Percentiles rank a stretch among this genome's conserved stretches.
Evolutionary conservation across 92 coral and sea anemone species (phyloP).

Genomic region (Phymanthus crucifer): DNA sequence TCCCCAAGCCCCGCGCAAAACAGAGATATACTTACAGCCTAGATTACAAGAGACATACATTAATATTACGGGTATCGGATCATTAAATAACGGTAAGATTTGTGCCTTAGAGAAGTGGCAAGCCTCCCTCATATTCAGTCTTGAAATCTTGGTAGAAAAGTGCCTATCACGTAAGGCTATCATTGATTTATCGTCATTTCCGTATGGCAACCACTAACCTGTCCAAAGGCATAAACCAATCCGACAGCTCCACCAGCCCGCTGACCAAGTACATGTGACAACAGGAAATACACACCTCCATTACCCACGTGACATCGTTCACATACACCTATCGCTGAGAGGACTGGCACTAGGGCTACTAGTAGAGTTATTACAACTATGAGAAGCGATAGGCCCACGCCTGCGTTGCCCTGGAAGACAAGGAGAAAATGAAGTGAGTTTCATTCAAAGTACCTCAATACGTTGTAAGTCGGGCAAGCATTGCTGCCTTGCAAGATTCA

Average conservation of each 20-base stretch:
- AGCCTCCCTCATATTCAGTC: no score
- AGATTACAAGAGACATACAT: not conserved
- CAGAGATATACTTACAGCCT: conserved; percentile 96
- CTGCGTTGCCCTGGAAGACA: conserved; percentile 93
- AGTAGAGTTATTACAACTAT: conserved; percentile 84
- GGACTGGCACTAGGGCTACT: conserved; percentile 90
- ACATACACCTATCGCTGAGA: conserved; percentile 96
- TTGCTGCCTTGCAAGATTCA: no score
- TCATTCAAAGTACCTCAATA: no score
- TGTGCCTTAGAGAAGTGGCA: no score
- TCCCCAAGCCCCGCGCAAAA: conserved; percentile 99
- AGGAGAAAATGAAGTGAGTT: not conserved
- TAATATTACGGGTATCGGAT: not conserved
- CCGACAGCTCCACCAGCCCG: conserved; percentile 93
- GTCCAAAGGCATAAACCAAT: conserved; percentile 88
- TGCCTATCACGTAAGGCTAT: no score
- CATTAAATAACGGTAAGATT: no score
- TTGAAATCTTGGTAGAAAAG: no score
- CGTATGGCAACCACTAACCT: conserved; percentile 47
- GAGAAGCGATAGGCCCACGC: conserved; percentile 87
- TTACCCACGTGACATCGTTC: conserved; percentile 94
- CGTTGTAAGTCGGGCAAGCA: not conserved
- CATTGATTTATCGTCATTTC: no score
- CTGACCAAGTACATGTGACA: conserved; percentile 93
- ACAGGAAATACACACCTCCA: conserved; percentile 93